Percentiles rank a stretch among this genome's conserved stretches.
phyloP scores from a whole-genome alignment of 2,797 vertebrate genomes.

The Falco rusticolus region DNA sequence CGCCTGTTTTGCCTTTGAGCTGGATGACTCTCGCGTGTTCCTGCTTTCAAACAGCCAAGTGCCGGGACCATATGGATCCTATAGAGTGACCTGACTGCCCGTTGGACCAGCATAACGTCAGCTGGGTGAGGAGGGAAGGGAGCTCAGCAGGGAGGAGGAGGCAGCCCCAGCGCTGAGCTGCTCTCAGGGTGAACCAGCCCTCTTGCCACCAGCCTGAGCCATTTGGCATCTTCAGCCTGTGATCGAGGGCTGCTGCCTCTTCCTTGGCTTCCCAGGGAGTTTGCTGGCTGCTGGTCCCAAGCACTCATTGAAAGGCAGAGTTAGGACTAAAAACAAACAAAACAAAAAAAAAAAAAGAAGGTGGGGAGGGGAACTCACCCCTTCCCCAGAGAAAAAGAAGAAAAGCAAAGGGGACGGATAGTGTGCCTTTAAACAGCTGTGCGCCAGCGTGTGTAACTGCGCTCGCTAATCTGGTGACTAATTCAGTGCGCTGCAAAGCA shows the following conservation, averaged over 20 bases:
- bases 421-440: slow-evolving; percentile 73
- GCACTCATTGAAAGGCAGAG: background rate
- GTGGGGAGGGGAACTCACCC: accelerated
- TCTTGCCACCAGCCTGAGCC: accelerated
- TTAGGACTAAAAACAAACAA: background rate
- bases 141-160: background rate
- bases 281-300: background rate
- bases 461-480: slow-evolving; percentile 72
- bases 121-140: background rate
- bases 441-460: slow-evolving; percentile 35
- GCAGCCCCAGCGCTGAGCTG: background rate
- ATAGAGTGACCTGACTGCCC: background rate
- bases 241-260: background rate
- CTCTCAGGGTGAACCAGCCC: too few relatives aligned
- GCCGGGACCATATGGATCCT: slow-evolving; percentile 13
- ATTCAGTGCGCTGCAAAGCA: slow-evolving; percentile 9
- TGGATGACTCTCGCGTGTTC: background rate
- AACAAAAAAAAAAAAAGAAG: background rate
- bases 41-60: background rate
- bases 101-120: accelerated
- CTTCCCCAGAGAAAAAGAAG: background rate
- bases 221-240: background rate
- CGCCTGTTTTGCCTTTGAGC: slow-evolving; percentile 29
- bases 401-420: background rate
- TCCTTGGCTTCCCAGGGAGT: background rate